Evolutionary conservation across 2,888 invertebrate genomes (phyloP).

Genomic region (Alentia gelatinosa): DNA sequence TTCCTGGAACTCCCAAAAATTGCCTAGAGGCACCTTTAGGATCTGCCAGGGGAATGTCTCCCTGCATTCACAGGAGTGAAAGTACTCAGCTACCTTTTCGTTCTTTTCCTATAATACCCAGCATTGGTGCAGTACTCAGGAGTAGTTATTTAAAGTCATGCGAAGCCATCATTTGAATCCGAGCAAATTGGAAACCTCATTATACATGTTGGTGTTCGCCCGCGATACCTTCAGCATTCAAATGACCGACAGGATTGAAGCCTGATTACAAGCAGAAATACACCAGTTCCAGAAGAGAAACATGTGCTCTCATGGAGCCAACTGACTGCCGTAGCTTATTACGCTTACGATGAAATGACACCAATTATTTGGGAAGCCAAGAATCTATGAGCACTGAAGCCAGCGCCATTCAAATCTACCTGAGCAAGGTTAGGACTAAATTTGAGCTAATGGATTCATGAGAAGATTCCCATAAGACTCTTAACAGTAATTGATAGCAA

Average conservation of each 20-base stretch:
- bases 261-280: too few species aligned
- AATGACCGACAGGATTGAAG: too few species aligned
- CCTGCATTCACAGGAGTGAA: not conserved
- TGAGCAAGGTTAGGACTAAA: not conserved
- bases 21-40: too few species aligned
- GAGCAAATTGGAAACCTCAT: not conserved
- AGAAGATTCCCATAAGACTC: not conserved
- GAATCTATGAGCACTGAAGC: not conserved
- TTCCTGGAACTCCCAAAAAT: too few species aligned
- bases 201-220: not conserved
- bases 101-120: not conserved
- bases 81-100: too few species aligned
- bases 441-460: not conserved
- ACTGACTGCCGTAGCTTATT: too few species aligned
- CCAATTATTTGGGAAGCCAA: too few species aligned
- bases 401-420: not conserved
- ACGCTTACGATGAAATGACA: too few species aligned
- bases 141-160: not conserved
- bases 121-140: not conserved
- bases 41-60: too few species aligned
- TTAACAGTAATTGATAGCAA: conserved; percentile 8
- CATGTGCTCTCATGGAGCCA: too few species aligned
- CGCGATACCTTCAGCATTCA: too few species aligned
- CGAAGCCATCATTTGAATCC: not conserved
- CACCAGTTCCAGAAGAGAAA: too few species aligned